Conservation (phyloP, 2,888 invertebrate genomes). For the Andrena fulva region DNA sequence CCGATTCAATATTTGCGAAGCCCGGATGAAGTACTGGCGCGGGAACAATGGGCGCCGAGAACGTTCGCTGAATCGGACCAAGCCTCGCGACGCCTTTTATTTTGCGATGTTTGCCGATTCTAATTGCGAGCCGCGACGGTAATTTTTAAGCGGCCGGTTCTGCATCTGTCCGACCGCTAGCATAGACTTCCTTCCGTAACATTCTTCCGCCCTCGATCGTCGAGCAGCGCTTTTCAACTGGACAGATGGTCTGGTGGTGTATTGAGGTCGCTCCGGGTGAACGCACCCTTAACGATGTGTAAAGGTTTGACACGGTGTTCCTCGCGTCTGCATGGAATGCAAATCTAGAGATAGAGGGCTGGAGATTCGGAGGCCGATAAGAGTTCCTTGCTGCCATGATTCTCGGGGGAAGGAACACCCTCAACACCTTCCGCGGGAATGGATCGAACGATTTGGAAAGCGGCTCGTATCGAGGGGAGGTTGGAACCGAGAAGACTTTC, state of each 20-base stretch:
- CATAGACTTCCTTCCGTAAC: not conserved
- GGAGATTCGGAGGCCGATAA: too few species aligned
- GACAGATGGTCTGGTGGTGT: too few species aligned
- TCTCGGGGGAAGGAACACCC: too few species aligned
- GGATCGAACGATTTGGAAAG: not conserved
- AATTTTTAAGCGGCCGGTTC: not conserved
- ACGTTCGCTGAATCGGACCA: conserved; percentile 19
- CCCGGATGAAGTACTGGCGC: conserved; percentile 30
- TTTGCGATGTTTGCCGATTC: conserved; percentile 14
- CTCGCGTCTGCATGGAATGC: too few species aligned
- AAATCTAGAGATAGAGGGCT: too few species aligned
- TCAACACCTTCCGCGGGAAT: not conserved
- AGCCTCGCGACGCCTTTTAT: conserved; percentile 32
- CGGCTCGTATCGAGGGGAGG: not conserved
- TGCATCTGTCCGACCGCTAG: not conserved
- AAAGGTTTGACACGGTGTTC: too few species aligned
- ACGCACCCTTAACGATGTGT: too few species aligned
- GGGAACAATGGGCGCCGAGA: conserved; percentile 20
- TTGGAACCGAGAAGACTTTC: not conserved
- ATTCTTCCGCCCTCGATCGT: not conserved
- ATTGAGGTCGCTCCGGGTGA: too few species aligned
- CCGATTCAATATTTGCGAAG: conserved; percentile 45
- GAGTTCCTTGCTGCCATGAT: too few species aligned
- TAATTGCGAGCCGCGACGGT: conserved; percentile 12
- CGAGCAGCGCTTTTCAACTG: too few species aligned